These are phyloP conservation scores for Ochotona princeps DNA, from an alignment of 2,113 vertebrate genomes.

Conservation along the genomic window DNA sequence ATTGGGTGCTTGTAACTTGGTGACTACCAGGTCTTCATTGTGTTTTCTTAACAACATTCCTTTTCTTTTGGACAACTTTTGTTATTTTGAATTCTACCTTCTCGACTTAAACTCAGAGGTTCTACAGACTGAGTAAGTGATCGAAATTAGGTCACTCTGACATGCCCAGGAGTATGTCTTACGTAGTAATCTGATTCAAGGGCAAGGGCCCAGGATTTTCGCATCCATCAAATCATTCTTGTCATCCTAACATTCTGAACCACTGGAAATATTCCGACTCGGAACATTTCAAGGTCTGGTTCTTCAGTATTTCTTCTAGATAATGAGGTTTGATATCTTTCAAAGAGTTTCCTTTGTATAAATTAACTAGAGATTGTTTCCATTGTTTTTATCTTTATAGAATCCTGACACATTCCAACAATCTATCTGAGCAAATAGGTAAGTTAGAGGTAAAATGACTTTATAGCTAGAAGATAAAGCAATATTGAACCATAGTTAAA, in stretches of 20 bases:
- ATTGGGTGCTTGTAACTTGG: background rate
- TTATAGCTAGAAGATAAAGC: background rate
- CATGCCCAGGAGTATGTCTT: constrained; percentile 16
- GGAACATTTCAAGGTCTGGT: background rate
- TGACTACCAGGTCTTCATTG: background rate
- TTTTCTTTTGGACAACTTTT: constrained; percentile 25
- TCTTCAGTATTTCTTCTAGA: background rate
- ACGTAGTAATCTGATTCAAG: background rate
- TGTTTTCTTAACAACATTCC: background rate
- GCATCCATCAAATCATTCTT: background rate
- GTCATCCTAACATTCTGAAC: background rate
- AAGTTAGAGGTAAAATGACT: background rate
- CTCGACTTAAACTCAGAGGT: background rate
- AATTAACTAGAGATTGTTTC: background rate
- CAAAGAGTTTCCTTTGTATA: background rate
- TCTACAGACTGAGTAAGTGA: background rate
- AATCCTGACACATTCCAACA: background rate
- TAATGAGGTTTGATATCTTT: background rate
- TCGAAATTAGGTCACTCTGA: background rate
- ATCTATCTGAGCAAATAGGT: background rate
- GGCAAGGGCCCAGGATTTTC: background rate
- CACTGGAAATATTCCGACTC: background rate
- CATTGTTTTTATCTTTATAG: background rate
- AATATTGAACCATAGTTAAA: background rate
- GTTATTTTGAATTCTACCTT: background rate